A percentile compares a stretch with the other conserved stretches of the same genome.
These are phyloP conservation scores for Plagodis pulveraria DNA, from an alignment of 2,888 invertebrate species.

Conservation along the genomic window DNA sequence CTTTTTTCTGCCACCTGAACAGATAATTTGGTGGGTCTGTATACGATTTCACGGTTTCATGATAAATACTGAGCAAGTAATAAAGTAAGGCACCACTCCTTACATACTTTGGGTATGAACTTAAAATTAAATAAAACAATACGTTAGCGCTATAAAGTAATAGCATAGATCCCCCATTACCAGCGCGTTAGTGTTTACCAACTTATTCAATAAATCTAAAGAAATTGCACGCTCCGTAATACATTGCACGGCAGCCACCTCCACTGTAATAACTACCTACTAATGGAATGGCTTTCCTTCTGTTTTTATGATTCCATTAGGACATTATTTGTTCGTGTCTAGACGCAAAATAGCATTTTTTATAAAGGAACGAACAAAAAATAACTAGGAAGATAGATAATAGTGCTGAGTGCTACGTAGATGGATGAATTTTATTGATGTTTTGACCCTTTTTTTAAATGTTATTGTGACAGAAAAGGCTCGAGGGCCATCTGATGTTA, in stretches of 20 bases:
- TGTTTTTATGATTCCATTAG: conserved; percentile 30
- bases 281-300: conserved; percentile 38
- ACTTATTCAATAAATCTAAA: conserved; percentile 44
- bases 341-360: conserved; percentile 34
- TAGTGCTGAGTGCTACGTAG: too few relatives aligned
- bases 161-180: conserved; percentile 26
- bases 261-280: conserved; percentile 39
- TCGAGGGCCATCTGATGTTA: too few relatives aligned
- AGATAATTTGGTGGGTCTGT: too few relatives aligned
- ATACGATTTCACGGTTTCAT: too few relatives aligned
- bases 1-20: too few relatives aligned
- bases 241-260: conserved; percentile 39
- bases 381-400: too few relatives aligned
- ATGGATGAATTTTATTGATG: too few relatives aligned
- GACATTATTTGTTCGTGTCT: conserved; percentile 33
- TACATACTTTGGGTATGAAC: neutral
- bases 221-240: conserved; percentile 40
- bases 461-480: too few relatives aligned
- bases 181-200: conserved; percentile 38
- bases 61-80: too few relatives aligned
- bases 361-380: conserved; percentile 15
- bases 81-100: too few relatives aligned
- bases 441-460: too few relatives aligned
- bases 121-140: conserved; percentile 6
- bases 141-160: conserved; percentile 21